phyloP scores from a whole-genome alignment of 2,888 invertebrate species.

The Brachylomia viminalis region DNA sequence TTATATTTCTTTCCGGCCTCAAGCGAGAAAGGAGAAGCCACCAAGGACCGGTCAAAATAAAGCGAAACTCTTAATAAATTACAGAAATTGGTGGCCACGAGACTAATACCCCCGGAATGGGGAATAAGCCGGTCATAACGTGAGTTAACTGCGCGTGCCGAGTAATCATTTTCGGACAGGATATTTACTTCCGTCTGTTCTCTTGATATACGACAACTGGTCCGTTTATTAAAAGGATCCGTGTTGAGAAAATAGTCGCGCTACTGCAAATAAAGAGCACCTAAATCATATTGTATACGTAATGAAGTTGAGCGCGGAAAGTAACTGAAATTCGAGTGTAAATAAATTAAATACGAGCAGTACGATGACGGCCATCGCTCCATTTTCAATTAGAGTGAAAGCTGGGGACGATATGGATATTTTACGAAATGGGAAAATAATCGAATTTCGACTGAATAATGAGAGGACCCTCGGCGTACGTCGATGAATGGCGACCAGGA shows the following conservation, averaged over 20 bases:
- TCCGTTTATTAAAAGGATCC: conserved; percentile 81
- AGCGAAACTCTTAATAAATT: conserved; percentile 89
- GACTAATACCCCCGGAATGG: conserved; percentile 89
- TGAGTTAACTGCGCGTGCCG: conserved; percentile 86
- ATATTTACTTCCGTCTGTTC: conserved; percentile 88
- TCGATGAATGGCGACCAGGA: conserved; percentile 85
- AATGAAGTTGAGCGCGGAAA: conserved; percentile 70
- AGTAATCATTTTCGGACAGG: conserved; percentile 89
- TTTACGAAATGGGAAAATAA: conserved; percentile 90
- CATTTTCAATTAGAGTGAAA: conserved; percentile 89
- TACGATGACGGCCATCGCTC: conserved; percentile 81
- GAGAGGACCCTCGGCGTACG: conserved; percentile 84
- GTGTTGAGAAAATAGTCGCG: conserved; percentile 59
- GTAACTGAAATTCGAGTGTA: conserved; percentile 73
- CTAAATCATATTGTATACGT: conserved; percentile 66
- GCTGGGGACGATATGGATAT: conserved; percentile 90
- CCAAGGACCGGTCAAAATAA: conserved; percentile 80
- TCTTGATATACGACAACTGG: conserved; percentile 78
- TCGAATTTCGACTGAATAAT: conserved; percentile 90
- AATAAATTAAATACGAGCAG: conserved; percentile 84
- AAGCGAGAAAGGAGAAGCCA: conserved; percentile 84
- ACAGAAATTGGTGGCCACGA: conserved; percentile 87
- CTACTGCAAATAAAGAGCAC: conserved; percentile 50
- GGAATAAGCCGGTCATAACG: conserved; percentile 88
- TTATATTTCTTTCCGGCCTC: conserved; percentile 84